phyloP scores from a whole-genome alignment of 2,888 invertebrate species.

The Brenthis ino region DNA sequence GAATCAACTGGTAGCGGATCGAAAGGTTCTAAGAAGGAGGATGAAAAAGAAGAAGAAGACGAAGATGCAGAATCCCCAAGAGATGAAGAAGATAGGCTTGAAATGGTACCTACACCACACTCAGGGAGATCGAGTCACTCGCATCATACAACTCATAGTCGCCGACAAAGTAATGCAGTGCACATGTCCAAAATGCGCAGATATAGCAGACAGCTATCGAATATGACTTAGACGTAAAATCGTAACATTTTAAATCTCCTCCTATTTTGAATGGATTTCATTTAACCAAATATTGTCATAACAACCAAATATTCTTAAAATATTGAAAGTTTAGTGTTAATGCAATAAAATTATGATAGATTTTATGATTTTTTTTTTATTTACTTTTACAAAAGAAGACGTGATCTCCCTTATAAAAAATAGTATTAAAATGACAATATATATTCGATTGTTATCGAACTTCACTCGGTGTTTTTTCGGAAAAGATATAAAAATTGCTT shows the following conservation, averaged over 20 bases:
- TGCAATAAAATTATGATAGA: too few relatives aligned
- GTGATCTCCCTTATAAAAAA: too few relatives aligned
- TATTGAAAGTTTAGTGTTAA: too few relatives aligned
- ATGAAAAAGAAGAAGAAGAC: constrained; percentile 46
- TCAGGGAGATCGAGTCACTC: constrained; percentile 68
- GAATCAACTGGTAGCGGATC: constrained; percentile 64
- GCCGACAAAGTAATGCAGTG: constrained; percentile 70
- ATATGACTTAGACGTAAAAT: constrained; percentile 22
- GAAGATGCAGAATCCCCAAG: constrained; percentile 51
- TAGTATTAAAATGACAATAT: too few relatives aligned
- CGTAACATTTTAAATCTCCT: background rate
- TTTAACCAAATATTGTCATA: too few relatives aligned
- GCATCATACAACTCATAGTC: constrained; percentile 65
- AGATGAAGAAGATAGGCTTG: constrained; percentile 50
- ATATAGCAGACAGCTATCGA: constrained; percentile 50
- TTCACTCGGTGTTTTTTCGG: too few relatives aligned
- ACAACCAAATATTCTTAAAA: too few relatives aligned
- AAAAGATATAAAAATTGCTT: too few relatives aligned
- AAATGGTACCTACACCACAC: constrained; percentile 58
- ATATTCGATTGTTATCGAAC: too few relatives aligned
- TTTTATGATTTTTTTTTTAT: too few relatives aligned
- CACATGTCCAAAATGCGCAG: constrained; percentile 71
- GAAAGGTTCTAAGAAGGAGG: constrained; percentile 53
- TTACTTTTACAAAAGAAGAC: too few relatives aligned
- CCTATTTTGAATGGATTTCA: background rate